These are phyloP conservation scores for Cyclophora punctaria DNA, from an alignment of 2,888 invertebrate genomes.

Conservation along the genomic window DNA sequence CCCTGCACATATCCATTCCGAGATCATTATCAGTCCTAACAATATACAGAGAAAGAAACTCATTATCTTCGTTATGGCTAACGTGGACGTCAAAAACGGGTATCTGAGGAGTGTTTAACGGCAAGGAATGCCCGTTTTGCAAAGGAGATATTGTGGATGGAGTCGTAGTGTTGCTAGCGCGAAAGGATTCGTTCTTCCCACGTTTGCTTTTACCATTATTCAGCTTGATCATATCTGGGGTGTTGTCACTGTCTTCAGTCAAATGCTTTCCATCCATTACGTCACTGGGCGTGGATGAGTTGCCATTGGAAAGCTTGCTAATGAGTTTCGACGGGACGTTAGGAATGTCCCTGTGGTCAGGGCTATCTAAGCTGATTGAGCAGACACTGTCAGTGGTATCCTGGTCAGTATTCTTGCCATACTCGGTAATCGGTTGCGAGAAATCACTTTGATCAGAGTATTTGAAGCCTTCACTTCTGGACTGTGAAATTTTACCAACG, in stretches of 20 bases:
- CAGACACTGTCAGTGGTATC: conserved; percentile 61
- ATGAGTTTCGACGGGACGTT: conserved; percentile 49
- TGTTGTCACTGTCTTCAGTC: conserved; percentile 45
- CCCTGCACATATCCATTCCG: conserved; percentile 64
- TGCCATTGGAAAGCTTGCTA: conserved; percentile 64
- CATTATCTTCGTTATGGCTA: conserved; percentile 62
- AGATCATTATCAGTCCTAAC: conserved; percentile 64
- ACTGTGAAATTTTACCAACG: conserved; percentile 34
- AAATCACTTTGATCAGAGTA: conserved; percentile 44
- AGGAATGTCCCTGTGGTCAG: conserved; percentile 39
- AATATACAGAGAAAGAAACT: conserved; percentile 60
- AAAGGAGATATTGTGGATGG: conserved; percentile 68
- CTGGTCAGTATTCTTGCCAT: conserved; percentile 53
- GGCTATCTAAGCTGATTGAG: conserved; percentile 52
- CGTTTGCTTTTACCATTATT: conserved; percentile 42
- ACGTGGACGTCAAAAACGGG: conserved; percentile 65
- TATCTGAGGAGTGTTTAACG: conserved; percentile 52
- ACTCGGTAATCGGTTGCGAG: conserved; percentile 37
- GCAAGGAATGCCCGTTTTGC: conserved; percentile 62
- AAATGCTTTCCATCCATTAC: conserved; percentile 26
- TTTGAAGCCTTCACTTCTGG: conserved; percentile 48
- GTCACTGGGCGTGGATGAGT: conserved; percentile 65
- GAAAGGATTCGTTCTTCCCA: conserved; percentile 54
- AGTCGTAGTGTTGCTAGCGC: conserved; percentile 57
- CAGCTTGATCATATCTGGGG: conserved; percentile 55